Percentiles rank a stretch among this genome's conserved stretches.
Evolutionary conservation across 2,113 vertebrate species (phyloP).

Genomic region (Apteryx owenii): DNA sequence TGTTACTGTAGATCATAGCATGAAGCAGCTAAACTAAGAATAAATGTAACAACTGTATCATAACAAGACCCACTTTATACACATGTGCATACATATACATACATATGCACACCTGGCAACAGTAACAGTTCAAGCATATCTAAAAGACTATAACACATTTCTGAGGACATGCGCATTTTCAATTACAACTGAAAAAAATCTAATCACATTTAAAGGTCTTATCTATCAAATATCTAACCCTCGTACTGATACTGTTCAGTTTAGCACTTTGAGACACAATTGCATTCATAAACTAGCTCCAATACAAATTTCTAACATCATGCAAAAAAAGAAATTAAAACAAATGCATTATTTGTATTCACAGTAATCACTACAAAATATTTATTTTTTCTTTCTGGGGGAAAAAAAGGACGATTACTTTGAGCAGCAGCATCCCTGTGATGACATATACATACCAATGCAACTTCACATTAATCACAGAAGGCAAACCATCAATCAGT

Average conservation of each 20-base stretch:
- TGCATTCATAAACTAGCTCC: background rate
- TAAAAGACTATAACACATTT: background rate
- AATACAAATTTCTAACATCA: background rate
- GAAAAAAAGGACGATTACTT: background rate
- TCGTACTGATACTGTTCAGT: fast-evolving
- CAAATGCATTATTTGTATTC: background rate
- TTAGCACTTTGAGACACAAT: background rate
- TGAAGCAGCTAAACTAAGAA: conserved; percentile 30
- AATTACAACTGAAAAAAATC: background rate
- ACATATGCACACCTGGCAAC: background rate
- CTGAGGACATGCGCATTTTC: background rate
- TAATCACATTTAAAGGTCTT: background rate
- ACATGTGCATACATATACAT: background rate
- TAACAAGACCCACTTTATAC: background rate
- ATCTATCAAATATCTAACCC: background rate
- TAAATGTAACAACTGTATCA: background rate
- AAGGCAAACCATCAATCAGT: conserved; percentile 14
- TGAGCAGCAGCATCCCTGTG: background rate
- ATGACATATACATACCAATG: conserved; percentile 19
- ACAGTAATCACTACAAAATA: background rate
- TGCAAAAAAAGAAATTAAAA: background rate
- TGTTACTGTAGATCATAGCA: background rate
- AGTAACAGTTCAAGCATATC: conserved; percentile 4
- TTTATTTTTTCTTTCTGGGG: background rate
- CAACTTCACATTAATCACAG: conserved; percentile 30